Base-by-base conservation (phyloP, 2,888 invertebrate species). In the Pardosa pseudoannulata region DNA sequence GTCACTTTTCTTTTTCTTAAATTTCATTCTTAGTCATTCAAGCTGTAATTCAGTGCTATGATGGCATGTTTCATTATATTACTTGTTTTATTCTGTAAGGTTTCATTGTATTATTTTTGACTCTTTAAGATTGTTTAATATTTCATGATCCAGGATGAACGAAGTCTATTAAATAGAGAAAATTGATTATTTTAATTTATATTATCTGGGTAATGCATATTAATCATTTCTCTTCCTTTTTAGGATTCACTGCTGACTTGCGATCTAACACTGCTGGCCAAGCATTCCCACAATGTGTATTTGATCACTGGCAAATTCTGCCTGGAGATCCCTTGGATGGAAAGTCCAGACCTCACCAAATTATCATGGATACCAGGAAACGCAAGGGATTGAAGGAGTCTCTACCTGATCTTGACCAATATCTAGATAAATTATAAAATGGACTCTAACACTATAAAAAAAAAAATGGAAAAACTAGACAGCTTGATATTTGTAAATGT, bases 211-310 rank as follows among this genome's bases (percentile, higher is more conserved):
- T n/a, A n/a, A n/a, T n/a, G n/a, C n/a, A n/a, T n/a, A n/a, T n/a
- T n/a, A n/a, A n/a, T n/a, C n/a, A 23, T 56, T 78, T 56, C 56
- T 31, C n/a, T n/a, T n/a, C n/a, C n/a, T 76, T 90, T 90, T 6
- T 90, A 93, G 93, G 94, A 88, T 99, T 99, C 94, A 99, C 99
- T 80, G 98, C 98, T 90, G 98, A 99, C 93, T 94, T 99, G 90
- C 96, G 99, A 91, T 93, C 94, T 90, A 96, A 98, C 93, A 99
- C 99, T 88, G 98, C 98, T 89, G 99, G 99, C 62, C 98, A 99
- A 93, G 99, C 99, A 90, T 99, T 99, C 96, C 99, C 99, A 91
- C 99, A 99, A 93, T 99, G 98, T 93, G 99, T 99, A 92, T 99
- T 99, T 93, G 99, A 99, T 93, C 99, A 99, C 93, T 99, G 99